These are phyloP conservation scores for Potamilus streckersoni DNA, from an alignment of 1,140 invertebrate species.

Conservation along the genomic window DNA sequence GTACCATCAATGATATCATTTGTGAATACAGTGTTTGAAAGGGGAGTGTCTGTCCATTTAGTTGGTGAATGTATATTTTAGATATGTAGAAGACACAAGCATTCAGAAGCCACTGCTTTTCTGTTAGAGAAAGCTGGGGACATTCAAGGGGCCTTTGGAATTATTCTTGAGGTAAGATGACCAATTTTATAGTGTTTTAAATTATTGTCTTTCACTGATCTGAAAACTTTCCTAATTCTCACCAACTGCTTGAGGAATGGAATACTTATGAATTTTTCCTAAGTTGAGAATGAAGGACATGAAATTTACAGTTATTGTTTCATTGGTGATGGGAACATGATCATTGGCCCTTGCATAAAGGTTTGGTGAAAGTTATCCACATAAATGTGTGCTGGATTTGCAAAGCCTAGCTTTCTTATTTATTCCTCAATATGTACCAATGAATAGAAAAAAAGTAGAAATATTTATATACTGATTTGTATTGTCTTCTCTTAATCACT, in stretches of 20 bases:
- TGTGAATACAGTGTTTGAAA: too few relatives aligned
- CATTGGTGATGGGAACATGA: too few relatives aligned
- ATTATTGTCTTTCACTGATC: background rate
- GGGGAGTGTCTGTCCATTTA: background rate
- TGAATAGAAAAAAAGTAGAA: too few relatives aligned
- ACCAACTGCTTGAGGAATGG: background rate
- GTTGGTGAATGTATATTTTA: conserved; percentile 27
- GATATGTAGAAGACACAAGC: conserved; percentile 64
- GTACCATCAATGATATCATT: too few relatives aligned
- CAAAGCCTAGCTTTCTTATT: too few relatives aligned
- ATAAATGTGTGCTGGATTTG: too few relatives aligned
- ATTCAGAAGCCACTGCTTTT: conserved; percentile 71
- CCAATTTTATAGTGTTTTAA: background rate
- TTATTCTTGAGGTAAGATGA: conserved; percentile 57
- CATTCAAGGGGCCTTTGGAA: conserved; percentile 70
- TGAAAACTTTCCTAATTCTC: too few relatives aligned
- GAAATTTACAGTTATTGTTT: background rate
- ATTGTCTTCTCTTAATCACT: background rate
- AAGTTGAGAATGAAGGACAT: background rate
- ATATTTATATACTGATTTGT: background rate
- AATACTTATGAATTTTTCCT: background rate
- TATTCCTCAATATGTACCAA: too few relatives aligned
- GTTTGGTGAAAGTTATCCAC: too few relatives aligned
- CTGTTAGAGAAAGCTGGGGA: conserved; percentile 73
- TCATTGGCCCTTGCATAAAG: too few relatives aligned